Evolutionary conservation across 1,140 invertebrate species (phyloP).

Genomic region (Heliconius eleuchia): DNA sequence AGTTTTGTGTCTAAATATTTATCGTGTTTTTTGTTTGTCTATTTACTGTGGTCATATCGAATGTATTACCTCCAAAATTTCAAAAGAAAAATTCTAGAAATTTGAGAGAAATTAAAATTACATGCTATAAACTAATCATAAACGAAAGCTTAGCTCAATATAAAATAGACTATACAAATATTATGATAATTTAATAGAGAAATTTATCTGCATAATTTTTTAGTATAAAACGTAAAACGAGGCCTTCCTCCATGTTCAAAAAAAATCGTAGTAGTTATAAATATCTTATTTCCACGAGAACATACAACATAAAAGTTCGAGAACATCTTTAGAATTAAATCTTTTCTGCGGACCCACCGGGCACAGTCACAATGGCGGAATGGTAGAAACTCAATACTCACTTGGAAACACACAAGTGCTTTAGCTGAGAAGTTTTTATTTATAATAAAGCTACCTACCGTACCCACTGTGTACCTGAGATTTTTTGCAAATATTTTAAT

Average conservation of each 20-base stretch:
- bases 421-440: constrained; percentile 44
- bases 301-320: constrained; percentile 20
- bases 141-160: background rate
- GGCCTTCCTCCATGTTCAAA: background rate
- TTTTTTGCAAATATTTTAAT: constrained; percentile 36
- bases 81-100: background rate
- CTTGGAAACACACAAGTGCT: constrained; percentile 42
- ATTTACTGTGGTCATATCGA: background rate
- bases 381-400: constrained; percentile 61
- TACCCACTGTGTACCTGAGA: constrained; percentile 31
- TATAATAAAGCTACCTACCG: constrained; percentile 33
- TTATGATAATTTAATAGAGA: background rate
- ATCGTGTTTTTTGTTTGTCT: background rate
- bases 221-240: background rate
- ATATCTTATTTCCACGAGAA: constrained; percentile 23
- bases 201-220: background rate
- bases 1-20: constrained; percentile 28
- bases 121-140: no score
- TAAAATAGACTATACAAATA: background rate
- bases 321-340: constrained; percentile 44
- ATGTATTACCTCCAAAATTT: background rate
- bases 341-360: constrained; percentile 31
- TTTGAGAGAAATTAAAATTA: background rate
- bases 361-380: constrained; percentile 44
- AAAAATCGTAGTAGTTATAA: constrained; percentile 12